These are phyloP conservation scores for Clarias magur DNA, from an alignment of 2,113 vertebrate species.

Conservation along the genomic window DNA sequence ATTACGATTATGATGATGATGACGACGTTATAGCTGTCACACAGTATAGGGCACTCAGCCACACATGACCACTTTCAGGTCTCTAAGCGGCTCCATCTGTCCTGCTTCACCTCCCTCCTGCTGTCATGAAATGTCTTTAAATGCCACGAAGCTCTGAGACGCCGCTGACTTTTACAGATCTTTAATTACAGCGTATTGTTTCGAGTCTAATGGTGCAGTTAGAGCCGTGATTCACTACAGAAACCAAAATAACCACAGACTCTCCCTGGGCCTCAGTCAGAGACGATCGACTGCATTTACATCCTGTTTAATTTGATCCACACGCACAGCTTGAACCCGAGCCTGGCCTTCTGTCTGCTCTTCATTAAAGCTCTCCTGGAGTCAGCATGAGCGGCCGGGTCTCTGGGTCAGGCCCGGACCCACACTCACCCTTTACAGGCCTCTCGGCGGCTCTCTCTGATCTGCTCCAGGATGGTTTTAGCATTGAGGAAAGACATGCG, in stretches of 20 bases:
- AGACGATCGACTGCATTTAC: not conserved
- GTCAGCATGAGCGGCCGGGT: slow-evolving; percentile 45
- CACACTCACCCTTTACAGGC: slow-evolving; percentile 74
- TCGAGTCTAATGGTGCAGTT: not conserved
- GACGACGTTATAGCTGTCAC: too few relatives aligned
- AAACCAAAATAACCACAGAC: not conserved
- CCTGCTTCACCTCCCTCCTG: not conserved
- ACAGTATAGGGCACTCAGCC: not conserved
- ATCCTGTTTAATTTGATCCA: not conserved
- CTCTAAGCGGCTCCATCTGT: slow-evolving; percentile 49
- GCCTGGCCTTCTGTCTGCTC: slow-evolving; percentile 37
- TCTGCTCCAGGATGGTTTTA: slow-evolving; percentile 71
- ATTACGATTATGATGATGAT: not conserved
- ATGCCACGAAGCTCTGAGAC: not conserved
- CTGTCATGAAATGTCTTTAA: not conserved
- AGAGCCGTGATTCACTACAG: slow-evolving; percentile 17
- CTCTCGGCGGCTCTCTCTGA: slow-evolving; percentile 66
- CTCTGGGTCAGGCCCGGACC: slow-evolving; percentile 7
- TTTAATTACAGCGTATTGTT: not conserved
- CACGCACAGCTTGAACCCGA: slow-evolving; percentile 31
- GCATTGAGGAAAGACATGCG: slow-evolving; percentile 71
- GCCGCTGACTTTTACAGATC: not conserved
- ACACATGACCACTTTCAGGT: slow-evolving; percentile 41
- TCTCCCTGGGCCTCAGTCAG: not conserved
- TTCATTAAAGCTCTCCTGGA: slow-evolving; percentile 49